phyloP scores from a whole-genome alignment of 2,797 vertebrate species.

The Eidolon dupreanum region DNA sequence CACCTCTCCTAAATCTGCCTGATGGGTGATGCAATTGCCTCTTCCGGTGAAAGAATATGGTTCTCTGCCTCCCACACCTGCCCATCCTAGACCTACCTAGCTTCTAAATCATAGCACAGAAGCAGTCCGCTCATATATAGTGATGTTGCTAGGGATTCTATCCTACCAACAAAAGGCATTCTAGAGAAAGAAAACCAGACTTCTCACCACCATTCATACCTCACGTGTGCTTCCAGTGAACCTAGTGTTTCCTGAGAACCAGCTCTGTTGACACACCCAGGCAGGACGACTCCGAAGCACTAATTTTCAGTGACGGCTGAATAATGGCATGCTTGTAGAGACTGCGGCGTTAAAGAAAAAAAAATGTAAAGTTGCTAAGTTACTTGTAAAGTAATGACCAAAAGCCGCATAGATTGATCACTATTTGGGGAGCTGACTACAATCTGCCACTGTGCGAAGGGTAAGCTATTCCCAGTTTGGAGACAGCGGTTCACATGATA shows the following conservation, averaged over 20 bases:
- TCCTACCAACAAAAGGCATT: neutral
- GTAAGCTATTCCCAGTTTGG: conserved; percentile 55
- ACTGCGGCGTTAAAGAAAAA: neutral
- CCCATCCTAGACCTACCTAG: fast-evolving
- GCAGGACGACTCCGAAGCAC: neutral
- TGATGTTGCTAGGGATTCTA: neutral
- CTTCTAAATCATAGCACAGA: neutral
- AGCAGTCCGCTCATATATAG: fast-evolving
- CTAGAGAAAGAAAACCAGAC: neutral
- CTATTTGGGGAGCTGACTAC: conserved; percentile 65
- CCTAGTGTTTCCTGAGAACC: neutral
- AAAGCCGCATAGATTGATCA: conserved; percentile 4
- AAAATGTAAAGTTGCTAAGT: neutral
- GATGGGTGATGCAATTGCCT: neutral
- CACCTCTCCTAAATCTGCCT: neutral
- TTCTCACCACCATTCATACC: neutral
- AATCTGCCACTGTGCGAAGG: conserved; percentile 42
- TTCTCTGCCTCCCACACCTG: neutral
- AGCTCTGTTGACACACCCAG: neutral
- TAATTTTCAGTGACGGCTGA: neutral
- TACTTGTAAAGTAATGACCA: neutral
- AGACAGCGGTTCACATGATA: conserved; percentile 82
- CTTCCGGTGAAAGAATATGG: neutral
- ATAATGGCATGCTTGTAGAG: neutral
- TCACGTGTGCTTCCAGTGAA: fast-evolving